Conservation (phyloP, 2,888 invertebrate genomes). For the Tiliacea citrago region DNA sequence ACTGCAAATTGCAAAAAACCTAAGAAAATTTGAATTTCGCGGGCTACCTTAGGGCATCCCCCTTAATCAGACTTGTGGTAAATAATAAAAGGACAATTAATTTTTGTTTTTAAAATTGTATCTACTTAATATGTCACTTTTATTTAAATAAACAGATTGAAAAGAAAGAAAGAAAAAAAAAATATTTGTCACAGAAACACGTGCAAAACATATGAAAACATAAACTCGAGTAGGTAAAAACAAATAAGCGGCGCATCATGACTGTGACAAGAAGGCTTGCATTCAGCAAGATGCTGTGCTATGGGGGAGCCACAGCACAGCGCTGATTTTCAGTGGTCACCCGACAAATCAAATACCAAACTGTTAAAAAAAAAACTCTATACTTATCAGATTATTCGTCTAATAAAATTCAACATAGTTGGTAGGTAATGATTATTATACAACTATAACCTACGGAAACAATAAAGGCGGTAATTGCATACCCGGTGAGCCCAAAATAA, state of each 20-base stretch:
- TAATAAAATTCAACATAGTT: not conserved
- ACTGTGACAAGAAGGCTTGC: no score
- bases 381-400: not conserved
- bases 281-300: no score
- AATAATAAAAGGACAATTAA: not conserved
- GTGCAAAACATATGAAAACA: no score
- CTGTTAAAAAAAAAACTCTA: not conserved
- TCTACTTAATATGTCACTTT: not conserved
- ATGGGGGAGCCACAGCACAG: no score
- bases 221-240: no score
- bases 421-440: not conserved
- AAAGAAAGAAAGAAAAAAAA: no score
- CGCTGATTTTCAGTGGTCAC: no score
- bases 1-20: no score
- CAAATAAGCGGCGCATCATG: no score
- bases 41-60: no score
- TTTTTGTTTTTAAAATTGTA: not conserved
- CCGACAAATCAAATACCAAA: not conserved
- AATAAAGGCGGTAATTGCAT: conserved; percentile 36
- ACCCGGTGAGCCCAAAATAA: conserved; percentile 35
- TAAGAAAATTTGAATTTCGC: no score
- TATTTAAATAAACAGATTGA: not conserved
- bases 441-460: conserved; percentile 5
- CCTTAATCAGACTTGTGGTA: not conserved
- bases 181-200: no score